These are phyloP conservation scores for Sitta carolinensis DNA, from an alignment of 2,797 vertebrate species.

Conservation along the genomic window DNA sequence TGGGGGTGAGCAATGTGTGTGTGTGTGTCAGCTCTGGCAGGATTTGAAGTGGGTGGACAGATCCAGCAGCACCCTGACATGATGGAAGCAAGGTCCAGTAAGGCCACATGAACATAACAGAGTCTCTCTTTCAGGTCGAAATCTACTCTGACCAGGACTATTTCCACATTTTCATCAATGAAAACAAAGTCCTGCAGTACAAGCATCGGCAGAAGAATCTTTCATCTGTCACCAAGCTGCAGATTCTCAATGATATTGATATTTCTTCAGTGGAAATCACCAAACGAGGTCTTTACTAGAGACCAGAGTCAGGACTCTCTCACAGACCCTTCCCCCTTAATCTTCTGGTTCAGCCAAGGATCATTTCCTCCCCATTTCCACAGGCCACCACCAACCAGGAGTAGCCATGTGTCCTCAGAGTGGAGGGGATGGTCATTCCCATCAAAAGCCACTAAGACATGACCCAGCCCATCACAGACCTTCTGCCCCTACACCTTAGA, in stretches of 20 bases:
- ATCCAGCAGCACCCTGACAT: background rate
- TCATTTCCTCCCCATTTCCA: background rate
- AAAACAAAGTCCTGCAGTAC: constrained; percentile 77
- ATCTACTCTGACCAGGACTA: constrained; percentile 78
- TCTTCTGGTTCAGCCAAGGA: background rate
- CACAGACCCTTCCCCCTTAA: background rate
- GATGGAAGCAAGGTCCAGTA: background rate
- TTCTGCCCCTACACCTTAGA: background rate
- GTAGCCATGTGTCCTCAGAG: accelerated
- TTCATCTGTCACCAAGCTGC: constrained; percentile 76
- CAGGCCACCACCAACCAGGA: background rate
- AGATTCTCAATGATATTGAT: constrained; percentile 76
- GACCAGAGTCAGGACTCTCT: background rate
- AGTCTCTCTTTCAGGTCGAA: constrained; percentile 75
- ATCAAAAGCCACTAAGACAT: background rate
- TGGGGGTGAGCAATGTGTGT: background rate
- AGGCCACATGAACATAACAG: background rate
- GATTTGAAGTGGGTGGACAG: background rate
- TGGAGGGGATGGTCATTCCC: background rate
- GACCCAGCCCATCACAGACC: background rate
- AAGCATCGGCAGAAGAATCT: constrained; percentile 77
- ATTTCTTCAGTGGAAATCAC: constrained; percentile 80
- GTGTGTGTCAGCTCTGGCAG: background rate
- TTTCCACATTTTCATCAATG: constrained; percentile 79
- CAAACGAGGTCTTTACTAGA: constrained; percentile 65